Evolutionary conservation across 2,113 vertebrate species (phyloP).

Genomic region (Dunckerocampus dactyliophorus): DNA sequence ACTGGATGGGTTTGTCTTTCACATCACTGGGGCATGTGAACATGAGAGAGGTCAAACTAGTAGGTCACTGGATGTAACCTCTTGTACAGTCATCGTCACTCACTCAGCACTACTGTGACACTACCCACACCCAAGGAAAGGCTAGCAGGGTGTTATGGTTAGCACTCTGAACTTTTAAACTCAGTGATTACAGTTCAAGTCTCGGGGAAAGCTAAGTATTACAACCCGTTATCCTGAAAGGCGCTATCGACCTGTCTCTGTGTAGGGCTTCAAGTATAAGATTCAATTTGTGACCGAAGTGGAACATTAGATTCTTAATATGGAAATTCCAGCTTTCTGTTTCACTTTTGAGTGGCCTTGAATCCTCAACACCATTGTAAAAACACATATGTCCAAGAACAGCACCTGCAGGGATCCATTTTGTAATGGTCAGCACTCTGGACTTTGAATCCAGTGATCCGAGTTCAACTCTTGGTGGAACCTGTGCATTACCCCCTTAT

Average conservation of each 20-base stretch:
- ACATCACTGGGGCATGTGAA: constrained; percentile 55
- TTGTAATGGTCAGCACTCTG: constrained; percentile 84
- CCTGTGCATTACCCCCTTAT: constrained; percentile 13
- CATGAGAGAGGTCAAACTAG: constrained; percentile 25
- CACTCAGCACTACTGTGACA: neutral
- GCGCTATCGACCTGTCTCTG: too few relatives aligned
- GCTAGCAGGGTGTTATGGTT: constrained; percentile 77
- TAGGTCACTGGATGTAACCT: constrained; percentile 37
- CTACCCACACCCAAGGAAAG: constrained; percentile 8
- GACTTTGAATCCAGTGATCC: constrained; percentile 82
- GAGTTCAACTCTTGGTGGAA: constrained; percentile 79
- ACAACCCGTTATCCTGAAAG: too few relatives aligned
- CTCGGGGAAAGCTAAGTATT: constrained; percentile 66
- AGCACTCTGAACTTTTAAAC: constrained; percentile 84
- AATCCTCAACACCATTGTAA: too few relatives aligned
- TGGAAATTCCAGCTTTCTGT: too few relatives aligned
- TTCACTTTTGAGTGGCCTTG: too few relatives aligned
- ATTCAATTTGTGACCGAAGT: too few relatives aligned
- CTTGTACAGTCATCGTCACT: constrained; percentile 39
- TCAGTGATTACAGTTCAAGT: constrained; percentile 80
- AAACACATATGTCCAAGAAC: too few relatives aligned
- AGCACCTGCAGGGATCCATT: too few relatives aligned
- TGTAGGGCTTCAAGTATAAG: too few relatives aligned
- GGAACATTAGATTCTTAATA: too few relatives aligned
- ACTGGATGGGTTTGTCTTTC: constrained; percentile 32